phyloP scores from a whole-genome alignment of 2,113 vertebrate species.

The Melanerpes aurifrons region DNA sequence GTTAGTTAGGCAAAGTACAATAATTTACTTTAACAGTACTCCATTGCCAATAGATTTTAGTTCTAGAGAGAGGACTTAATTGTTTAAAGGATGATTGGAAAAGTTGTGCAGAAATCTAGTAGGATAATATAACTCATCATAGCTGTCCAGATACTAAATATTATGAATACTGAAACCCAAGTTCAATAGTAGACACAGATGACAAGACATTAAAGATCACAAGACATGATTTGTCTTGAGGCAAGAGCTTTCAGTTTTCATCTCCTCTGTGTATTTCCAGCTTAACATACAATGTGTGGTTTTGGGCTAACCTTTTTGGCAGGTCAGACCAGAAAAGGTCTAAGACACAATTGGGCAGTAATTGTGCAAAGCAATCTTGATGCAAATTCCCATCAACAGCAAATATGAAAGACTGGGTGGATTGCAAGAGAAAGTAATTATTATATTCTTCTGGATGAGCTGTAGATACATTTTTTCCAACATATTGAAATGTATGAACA shows the following conservation, averaged over 20 bases:
- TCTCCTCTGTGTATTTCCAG: neutral
- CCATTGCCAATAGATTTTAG: neutral
- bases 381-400: neutral
- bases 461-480: neutral
- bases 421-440: neutral
- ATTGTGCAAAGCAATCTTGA: neutral
- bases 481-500: neutral
- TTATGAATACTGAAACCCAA: slow-evolving; percentile 12
- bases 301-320: slow-evolving; percentile 6
- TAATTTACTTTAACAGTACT: slow-evolving; percentile 17
- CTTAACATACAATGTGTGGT: neutral
- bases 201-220: neutral
- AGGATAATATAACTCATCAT: slow-evolving; percentile 32
- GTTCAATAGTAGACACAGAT: slow-evolving; percentile 29
- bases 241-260: slow-evolving; percentile 18
- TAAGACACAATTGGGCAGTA: neutral
- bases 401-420: neutral
- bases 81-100: slow-evolving; percentile 37
- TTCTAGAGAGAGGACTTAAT: slow-evolving; percentile 42
- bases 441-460: neutral
- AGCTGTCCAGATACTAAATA: slow-evolving; percentile 41
- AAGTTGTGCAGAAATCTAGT: slow-evolving; percentile 8
- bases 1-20: slow-evolving; percentile 31
- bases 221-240: neutral
- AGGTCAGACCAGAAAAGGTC: neutral